A percentile compares a stretch with the other conserved stretches of the same genome.
These are phyloP conservation scores for Saguinus imperator DNA, from an alignment of 2,113 vertebrate species.

Conservation along the genomic window DNA sequence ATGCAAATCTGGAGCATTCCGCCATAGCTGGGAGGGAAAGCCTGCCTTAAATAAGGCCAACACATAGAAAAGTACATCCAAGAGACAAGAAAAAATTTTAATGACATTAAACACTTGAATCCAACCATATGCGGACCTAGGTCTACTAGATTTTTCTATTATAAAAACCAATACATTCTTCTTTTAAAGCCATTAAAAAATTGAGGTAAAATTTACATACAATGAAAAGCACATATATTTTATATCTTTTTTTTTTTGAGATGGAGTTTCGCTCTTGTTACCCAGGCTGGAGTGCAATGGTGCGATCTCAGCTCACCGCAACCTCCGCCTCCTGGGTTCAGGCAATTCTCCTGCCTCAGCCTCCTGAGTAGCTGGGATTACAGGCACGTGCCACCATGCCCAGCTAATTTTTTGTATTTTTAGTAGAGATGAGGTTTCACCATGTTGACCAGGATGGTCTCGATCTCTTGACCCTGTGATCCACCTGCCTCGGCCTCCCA, in stretches of 20 bases:
- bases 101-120: not conserved
- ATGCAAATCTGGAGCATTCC: not conserved
- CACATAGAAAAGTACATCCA: not conserved
- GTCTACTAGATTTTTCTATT: slow-evolving; percentile 11
- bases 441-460: no score
- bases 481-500: no score
- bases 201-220: not conserved
- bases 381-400: no score
- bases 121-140: not conserved
- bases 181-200: not conserved
- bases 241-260: not conserved
- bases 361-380: no score
- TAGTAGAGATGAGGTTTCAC: no score
- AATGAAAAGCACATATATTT: not conserved
- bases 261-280: no score
- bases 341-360: no score
- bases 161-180: not conserved
- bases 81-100: slow-evolving; percentile 11
- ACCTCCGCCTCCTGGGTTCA: no score
- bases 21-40: not conserved
- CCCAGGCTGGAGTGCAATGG: no score
- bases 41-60: not conserved
- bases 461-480: no score
- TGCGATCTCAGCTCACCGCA: no score
- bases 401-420: no score